phyloP scores from a whole-genome alignment of 2,113 vertebrate species.

The Thryonomys swinderianus region DNA sequence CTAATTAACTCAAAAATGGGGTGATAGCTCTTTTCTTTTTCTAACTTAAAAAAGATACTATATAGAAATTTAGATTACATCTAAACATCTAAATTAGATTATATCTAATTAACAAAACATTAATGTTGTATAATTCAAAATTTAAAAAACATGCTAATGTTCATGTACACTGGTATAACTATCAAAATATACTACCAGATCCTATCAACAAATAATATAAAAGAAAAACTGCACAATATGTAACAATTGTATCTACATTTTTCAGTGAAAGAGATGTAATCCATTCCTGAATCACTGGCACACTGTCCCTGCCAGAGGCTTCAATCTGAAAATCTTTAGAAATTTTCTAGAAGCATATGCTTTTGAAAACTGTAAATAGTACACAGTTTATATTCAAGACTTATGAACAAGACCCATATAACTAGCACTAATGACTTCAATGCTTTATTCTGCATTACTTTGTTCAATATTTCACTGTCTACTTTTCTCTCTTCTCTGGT shows the following conservation, averaged over 20 bases:
- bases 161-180: background rate
- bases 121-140: background rate
- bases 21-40: background rate
- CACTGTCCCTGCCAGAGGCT: background rate
- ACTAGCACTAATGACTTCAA: background rate
- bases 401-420: background rate
- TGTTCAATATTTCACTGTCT: background rate
- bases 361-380: background rate
- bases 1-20: background rate
- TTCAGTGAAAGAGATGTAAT: background rate
- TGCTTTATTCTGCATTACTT: background rate
- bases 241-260: background rate
- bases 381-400: background rate
- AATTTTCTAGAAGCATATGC: background rate
- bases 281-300: background rate
- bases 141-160: background rate
- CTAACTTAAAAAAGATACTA: background rate
- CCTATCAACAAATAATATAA: background rate
- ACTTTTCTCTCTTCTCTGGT: constrained; percentile 21
- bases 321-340: background rate
- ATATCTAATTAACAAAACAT: background rate
- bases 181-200: background rate
- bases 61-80: background rate
- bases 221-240: background rate
- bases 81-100: background rate